Evolutionary conservation across 1,140 invertebrate species (phyloP), one percentile per base, ranked within the genome.

Genomic region (Orius insidiosus): DNA sequence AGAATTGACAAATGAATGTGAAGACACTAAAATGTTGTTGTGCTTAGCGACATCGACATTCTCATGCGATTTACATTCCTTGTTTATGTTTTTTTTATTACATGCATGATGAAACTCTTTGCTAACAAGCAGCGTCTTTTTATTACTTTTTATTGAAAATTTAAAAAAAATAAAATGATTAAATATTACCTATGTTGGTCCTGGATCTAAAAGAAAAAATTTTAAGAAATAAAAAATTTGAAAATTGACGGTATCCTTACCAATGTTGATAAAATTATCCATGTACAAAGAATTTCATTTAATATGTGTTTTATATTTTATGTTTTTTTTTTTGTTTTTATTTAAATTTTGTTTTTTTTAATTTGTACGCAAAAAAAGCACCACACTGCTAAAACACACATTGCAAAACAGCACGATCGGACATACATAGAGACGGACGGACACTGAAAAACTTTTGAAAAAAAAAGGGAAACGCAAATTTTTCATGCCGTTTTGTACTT

Each of bases 401-500:
- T 40, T 34, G 42, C 50, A 52, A 44, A 32, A 47, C 46, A 31
- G 38, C 46, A 51, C 46, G 37, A 37, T 38, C 43, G 42, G 47
- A 52, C 44, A 44, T 18, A 46, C 44, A 46, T 41, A 38, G 45
- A 50, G 43, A 50, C 48, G 36, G 44, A 46, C 24, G 41, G 41
- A 43, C 41, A 34, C 37, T 35, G 46, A 33, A 47, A 33, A 44
- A 19, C 18, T 47, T 24, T 15, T 24, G 24, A 24, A 24, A 24
- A 24, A 24, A 24, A 24, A 24, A 39, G 13, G 33, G 32, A 40
- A 50, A 46, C n/a, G 46, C 51, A 55, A 54, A 66, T 3, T 7
- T 40, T 18, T 15, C 41, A 43, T 43, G 41, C 41, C 6, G 41
- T 43, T 43, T 14, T 40, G 71, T 75, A 76, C 77, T 87, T 88